Evolutionary conservation across 2,888 invertebrate genomes (phyloP).

Genomic region (Sesia bembeciformis): DNA sequence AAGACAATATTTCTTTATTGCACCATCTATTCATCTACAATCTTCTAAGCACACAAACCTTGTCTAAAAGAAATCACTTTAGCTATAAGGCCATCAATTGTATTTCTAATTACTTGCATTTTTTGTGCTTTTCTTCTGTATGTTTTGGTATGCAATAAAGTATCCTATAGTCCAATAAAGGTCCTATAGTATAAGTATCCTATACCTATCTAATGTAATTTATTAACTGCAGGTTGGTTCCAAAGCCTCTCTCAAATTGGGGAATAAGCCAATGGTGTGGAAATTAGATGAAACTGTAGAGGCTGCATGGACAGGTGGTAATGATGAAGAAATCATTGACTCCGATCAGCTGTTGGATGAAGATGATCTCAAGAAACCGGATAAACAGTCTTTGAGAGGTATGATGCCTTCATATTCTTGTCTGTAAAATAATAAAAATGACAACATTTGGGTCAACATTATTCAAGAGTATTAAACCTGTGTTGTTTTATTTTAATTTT

Average conservation of each 20-base stretch:
- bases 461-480: too few relatives aligned
- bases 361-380: conserved; percentile 91
- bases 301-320: conserved; percentile 57
- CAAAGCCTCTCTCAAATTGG: conserved; percentile 52
- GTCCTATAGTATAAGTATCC: too few relatives aligned
- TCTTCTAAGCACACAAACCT: too few relatives aligned
- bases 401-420: conserved; percentile 6
- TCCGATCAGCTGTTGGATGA: conserved; percentile 92
- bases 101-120: too few relatives aligned
- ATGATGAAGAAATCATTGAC: conserved; percentile 88
- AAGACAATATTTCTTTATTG: too few relatives aligned
- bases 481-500: too few relatives aligned
- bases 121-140: too few relatives aligned
- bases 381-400: conserved; percentile 88
- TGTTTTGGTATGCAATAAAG: not conserved
- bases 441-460: too few relatives aligned
- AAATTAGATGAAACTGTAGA: conserved; percentile 82
- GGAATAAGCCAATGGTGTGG: conserved; percentile 74
- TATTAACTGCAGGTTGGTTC: conserved; percentile 49
- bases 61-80: too few relatives aligned
- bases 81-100: too few relatives aligned
- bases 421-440: not conserved
- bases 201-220: not conserved
- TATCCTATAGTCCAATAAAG: too few relatives aligned
- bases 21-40: too few relatives aligned